Evolutionary conservation across 2,888 invertebrate species (phyloP).

Genomic region (Deroplatys truncata): DNA sequence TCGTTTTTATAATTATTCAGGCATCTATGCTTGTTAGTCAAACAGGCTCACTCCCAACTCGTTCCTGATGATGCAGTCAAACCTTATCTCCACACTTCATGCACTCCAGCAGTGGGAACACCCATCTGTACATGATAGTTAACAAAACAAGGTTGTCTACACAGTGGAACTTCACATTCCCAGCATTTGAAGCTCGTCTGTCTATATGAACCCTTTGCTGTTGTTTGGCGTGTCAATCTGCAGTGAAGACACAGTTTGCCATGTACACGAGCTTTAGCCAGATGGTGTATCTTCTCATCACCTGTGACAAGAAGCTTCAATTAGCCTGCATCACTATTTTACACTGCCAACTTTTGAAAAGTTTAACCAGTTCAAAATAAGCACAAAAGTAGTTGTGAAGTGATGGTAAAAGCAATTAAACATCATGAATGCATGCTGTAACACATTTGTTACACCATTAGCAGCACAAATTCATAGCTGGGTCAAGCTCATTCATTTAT

Average conservation of each 20-base stretch:
- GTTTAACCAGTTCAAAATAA: neutral
- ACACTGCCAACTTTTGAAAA: neutral
- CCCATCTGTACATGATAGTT: conserved; percentile 40
- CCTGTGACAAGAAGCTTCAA: neutral
- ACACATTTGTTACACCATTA: too few relatives aligned
- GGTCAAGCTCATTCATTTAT: too few relatives aligned
- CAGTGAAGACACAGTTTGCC: conserved; percentile 48
- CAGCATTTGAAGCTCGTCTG: conserved; percentile 48
- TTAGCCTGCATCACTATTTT: neutral
- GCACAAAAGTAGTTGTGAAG: too few relatives aligned
- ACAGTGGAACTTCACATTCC: conserved; percentile 46
- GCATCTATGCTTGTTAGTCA: too few relatives aligned
- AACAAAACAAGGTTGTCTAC: conserved; percentile 46
- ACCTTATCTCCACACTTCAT: neutral
- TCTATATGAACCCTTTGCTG: conserved; percentile 45
- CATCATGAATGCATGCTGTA: too few relatives aligned
- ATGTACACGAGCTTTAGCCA: conserved; percentile 47
- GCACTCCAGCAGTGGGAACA: neutral
- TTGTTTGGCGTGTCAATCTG: conserved; percentile 45
- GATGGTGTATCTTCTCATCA: conserved; percentile 34
- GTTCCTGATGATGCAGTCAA: neutral
- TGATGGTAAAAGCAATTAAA: too few relatives aligned
- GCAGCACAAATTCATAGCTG: too few relatives aligned
- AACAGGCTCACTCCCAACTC: too few relatives aligned
- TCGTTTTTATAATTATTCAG: too few relatives aligned